Evolutionary conservation across 2,113 vertebrate species (phyloP).

Genomic region (Lathamus discolor): DNA sequence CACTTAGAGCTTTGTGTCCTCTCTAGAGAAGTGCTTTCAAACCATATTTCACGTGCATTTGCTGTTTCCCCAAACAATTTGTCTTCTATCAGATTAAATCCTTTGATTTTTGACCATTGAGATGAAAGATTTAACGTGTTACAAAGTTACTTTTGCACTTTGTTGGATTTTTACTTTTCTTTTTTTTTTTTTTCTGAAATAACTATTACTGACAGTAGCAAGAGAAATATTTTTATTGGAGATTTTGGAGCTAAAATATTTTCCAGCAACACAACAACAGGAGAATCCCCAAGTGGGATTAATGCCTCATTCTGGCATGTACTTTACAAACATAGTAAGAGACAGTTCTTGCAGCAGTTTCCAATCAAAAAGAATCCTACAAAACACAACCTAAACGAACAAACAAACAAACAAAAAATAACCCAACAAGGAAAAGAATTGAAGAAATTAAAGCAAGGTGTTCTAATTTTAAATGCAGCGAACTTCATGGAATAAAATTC

Average conservation of each 20-base stretch:
- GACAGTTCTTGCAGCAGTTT: neutral
- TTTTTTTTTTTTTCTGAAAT: neutral
- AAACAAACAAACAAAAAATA: neutral
- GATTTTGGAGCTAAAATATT: neutral
- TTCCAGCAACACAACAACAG: neutral
- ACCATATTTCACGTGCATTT: conserved; percentile 38
- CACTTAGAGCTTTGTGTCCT: conserved; percentile 61
- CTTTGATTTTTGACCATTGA: conserved; percentile 50
- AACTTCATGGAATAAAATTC: neutral
- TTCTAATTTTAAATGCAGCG: neutral
- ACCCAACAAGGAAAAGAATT: neutral
- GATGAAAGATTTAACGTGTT: conserved; percentile 17
- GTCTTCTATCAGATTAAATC: conserved; percentile 50
- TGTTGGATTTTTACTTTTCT: neutral
- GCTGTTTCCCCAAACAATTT: conserved; percentile 56
- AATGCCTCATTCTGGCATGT: neutral
- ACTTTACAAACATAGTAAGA: neutral
- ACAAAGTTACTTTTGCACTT: neutral
- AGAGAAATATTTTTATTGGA: neutral
- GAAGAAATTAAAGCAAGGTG: neutral
- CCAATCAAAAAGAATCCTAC: neutral
- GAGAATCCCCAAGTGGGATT: neutral
- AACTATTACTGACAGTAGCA: neutral
- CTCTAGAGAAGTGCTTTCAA: conserved; percentile 67
- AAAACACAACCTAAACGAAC: neutral